Evolutionary conservation across 2,113 vertebrate genomes (phyloP).

Genomic region (Urocynchramus pylzowi): DNA sequence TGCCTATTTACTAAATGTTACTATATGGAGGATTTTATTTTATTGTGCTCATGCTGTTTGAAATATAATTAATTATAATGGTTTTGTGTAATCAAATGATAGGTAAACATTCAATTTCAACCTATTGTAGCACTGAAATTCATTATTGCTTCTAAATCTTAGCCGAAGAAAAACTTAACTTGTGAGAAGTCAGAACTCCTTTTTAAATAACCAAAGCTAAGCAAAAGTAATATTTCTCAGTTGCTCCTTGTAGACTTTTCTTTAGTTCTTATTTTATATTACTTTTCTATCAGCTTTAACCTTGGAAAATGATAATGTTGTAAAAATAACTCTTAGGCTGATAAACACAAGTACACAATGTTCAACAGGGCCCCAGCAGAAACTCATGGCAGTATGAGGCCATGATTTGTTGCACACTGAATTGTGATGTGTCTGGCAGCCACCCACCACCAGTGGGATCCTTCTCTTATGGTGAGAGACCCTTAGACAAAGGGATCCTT

Average conservation of each 20-base stretch:
- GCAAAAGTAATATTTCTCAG: not conserved
- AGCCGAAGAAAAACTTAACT: not conserved
- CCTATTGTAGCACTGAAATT: not conserved
- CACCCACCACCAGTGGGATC: accelerated
- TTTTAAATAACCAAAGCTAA: not conserved
- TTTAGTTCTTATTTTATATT: not conserved
- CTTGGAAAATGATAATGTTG: not conserved
- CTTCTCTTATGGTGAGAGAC: not conserved
- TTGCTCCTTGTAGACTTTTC: not conserved
- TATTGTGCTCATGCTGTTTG: not conserved
- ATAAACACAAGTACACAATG: not conserved
- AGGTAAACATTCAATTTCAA: not conserved
- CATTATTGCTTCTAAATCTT: not conserved
- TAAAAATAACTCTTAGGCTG: not conserved
- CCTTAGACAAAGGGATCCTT: not conserved
- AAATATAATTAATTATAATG: not conserved
- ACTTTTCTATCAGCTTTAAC: not conserved
- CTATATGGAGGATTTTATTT: not conserved
- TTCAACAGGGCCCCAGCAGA: not conserved
- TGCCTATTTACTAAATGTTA: not conserved
- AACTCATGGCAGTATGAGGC: not conserved
- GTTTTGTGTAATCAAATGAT: not conserved
- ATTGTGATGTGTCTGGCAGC: not conserved
- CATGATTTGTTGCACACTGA: not conserved
- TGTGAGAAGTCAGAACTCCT: not conserved